Base-by-base conservation (phyloP, 2,797 vertebrate species). In the Austrolebias charrua region DNA sequence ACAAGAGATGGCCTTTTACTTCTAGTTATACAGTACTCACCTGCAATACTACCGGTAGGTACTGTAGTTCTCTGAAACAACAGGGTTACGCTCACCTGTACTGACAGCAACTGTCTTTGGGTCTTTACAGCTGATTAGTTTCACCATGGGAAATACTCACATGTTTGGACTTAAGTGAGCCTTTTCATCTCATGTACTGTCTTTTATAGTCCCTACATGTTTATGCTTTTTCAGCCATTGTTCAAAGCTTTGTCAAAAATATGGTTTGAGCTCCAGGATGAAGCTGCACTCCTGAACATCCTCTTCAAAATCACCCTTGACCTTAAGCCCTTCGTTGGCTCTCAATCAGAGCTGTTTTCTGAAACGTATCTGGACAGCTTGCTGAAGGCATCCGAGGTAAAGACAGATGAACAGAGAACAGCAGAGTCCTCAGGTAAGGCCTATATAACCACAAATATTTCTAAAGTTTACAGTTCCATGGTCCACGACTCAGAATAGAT, bases 211-310 rank as follows among this genome's bases (percentile, higher is more conserved):
- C 31, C 31, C 7, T 5, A 38, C 35, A 38, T 38, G 35, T 38
- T 38, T 38, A 38, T 9, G 8, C 35, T 42, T n/a, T 68, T 52
- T 63, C 60, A 98, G 96, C 96, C 97, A 15, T 81, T 93, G 55
- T 98, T 98, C 80, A 91, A 91, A 54, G 75, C 73, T 0, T 71
- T 97, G 73, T 92, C 95, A 13, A 87, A 85, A 50, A 66, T 95
- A 46, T 98, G 96, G 96, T 89, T 60, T 0, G 52, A 88, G 54
- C 94, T 97, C 78, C 93, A 94, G 88, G 90, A 95, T 45, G 95
- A 98, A 88, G 89, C 88, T 2, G 81, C 95, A 42, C 81, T 96
- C 66, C 82, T 98, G 69, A 92, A 73, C 66, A 88, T 94, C 69
- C 89, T 96, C 46, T 86, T 65, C 54, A 92, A 86, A 62, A 83